Base-by-base conservation (phyloP, 1,140 invertebrate genomes). In the Eueides isabella region DNA sequence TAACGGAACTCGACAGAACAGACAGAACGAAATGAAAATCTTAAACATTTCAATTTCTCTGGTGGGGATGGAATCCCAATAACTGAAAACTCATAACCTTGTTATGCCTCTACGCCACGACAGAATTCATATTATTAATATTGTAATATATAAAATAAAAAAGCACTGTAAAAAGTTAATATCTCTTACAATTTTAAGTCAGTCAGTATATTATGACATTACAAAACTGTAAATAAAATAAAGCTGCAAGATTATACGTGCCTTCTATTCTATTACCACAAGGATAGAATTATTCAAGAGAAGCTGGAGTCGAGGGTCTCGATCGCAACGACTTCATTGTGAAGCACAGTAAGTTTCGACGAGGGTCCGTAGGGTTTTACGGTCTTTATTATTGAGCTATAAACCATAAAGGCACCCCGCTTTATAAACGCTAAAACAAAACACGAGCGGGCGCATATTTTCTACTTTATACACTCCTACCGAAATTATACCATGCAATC, bases 381-480 rank as follows among this genome's bases (percentile, higher is more conserved):
- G 83, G 75, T 73, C 85, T 84, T 81, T 84, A 88, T 88, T 88
- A 90, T 90, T 90, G 85, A 83, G 87, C 83, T 75, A 89, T 89
- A 88, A 88, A 85, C 85, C 85, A 89, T 88, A 87, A 86, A 86
- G 79, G 78, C 83, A 68, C 69, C 78, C 75, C 81, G 84, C 81
- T 87, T 89, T 85, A 87, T 87, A 86, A 86, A 85, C 81, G 81
- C 81, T 86, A 81, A 87, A 89, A 86, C 85, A 87, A 87, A 87
- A 89, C 84, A 88, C 78, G 69, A 76, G 80, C 81, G 83, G 77
- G 82, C 85, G 86, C 86, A 86, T 88, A 87, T 89, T 87, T 73
- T n/a, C n/a, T 86, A 80, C 74, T 86, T 87, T 82, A 82, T 82
- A 81, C 75, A 81, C 83, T 76, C 62, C 61, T 69, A 78, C 67